phyloP scores from a whole-genome alignment of 2,113 vertebrate genomes.

The Columba livia region DNA sequence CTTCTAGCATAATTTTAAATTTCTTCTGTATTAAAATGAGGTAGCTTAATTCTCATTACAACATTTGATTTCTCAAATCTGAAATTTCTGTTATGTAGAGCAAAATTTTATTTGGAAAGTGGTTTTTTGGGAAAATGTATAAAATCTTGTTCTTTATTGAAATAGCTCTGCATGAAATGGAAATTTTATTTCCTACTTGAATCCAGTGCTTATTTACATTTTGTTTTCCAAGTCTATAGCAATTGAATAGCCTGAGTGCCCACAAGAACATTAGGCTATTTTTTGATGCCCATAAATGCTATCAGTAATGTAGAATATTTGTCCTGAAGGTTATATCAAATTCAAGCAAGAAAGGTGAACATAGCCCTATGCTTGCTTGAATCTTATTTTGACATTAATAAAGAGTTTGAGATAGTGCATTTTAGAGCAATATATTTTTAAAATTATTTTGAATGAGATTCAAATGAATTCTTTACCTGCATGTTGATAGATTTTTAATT shows the following conservation, averaged over 20 bases:
- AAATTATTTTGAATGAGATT: not conserved
- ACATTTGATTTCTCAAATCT: not conserved
- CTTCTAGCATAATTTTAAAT: not conserved
- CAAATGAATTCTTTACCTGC: not conserved
- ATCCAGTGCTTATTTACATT: conserved; percentile 36
- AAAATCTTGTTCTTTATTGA: not conserved
- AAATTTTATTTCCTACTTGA: conserved; percentile 23
- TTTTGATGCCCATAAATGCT: conserved; percentile 31
- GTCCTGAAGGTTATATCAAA: not conserved
- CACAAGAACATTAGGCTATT: conserved; percentile 51
- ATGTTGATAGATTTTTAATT: not conserved
- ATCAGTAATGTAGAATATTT: not conserved
- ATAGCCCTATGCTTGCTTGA: not conserved
- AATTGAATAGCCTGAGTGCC: conserved; percentile 33
- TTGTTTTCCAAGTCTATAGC: conserved; percentile 40
- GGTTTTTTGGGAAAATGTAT: not conserved
- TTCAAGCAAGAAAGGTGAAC: not conserved
- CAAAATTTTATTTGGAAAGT: not conserved
- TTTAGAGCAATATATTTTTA: not conserved
- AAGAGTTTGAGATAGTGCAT: not conserved
- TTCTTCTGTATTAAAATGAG: not conserved
- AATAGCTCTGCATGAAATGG: not conserved
- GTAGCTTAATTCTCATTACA: not conserved
- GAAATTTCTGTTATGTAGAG: not conserved
- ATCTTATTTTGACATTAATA: not conserved